Base-by-base conservation (phyloP, 1,140 invertebrate genomes). In the Meloidogyne chitwoodi region DNA sequence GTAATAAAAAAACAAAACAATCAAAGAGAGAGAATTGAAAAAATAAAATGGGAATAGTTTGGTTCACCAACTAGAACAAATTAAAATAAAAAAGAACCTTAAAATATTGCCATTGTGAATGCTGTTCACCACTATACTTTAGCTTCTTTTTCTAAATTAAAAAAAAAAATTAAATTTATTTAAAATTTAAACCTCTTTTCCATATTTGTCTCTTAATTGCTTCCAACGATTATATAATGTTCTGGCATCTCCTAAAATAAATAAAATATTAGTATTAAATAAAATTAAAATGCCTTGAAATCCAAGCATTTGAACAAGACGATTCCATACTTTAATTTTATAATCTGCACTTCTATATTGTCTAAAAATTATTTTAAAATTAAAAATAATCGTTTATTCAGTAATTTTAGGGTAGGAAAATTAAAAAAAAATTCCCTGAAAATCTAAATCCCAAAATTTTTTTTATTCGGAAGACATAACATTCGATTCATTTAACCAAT, bases 321-420 rank as follows among this genome's bases (percentile, higher is more conserved):
- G 38, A 41, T 81, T 81, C 79, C 79, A 80, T 1, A 81, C 63
- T n/a, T 80, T 77, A n/a, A 82, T 78, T 77, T 80, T 80, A 44
- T 78, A 77, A 62, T 78, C 77, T 22, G 77, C 75, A 44, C 77
- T 78, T 26, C 72, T 2, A 26, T 70, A 73, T 31, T 73, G 71
- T 38, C 71, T 73, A 22, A 24, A 73, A 69, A 38, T n/a, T n/a
- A n/a, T n/a, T n/a, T n/a, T n/a, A n/a, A n/a, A n/a, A n/a, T n/a
- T n/a, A n/a, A n/a, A n/a, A n/a, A n/a, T n/a, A n/a, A n/a, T n/a
- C n/a, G n/a, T n/a, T n/a, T n/a, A n/a, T n/a, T n/a, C n/a, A n/a
- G n/a, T n/a, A n/a, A n/a, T n/a, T n/a, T n/a, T n/a, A n/a, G n/a
- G n/a, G n/a, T n/a, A n/a, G n/a, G n/a, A n/a, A n/a, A n/a, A n/a